Evolutionary conservation across 1,140 invertebrate genomes (phyloP).

Genomic region (Ceratoteleas bidentatus): DNA sequence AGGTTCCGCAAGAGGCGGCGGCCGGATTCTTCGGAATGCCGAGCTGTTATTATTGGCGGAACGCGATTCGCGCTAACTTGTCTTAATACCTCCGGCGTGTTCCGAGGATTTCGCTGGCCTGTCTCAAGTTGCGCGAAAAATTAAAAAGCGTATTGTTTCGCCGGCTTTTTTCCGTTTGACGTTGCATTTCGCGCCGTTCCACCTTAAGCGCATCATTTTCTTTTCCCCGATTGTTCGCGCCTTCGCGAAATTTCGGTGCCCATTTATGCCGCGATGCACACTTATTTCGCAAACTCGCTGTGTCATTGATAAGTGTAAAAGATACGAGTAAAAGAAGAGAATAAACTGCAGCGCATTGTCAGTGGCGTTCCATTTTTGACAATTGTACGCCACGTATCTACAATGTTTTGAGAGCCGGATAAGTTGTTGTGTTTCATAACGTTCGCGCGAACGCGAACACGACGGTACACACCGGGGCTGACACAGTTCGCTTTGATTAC

Average conservation of each 20-base stretch:
- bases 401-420: slow-evolving; percentile 20
- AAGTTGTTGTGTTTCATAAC: slow-evolving; percentile 22
- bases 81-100: slow-evolving; percentile 29
- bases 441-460: not conserved
- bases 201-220: too few relatives aligned
- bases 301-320: slow-evolving; percentile 26
- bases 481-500: slow-evolving; percentile 9
- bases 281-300: not conserved
- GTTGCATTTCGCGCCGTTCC: too few relatives aligned
- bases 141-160: not conserved
- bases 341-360: slow-evolving; percentile 23
- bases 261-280: too few relatives aligned
- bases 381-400: slow-evolving; percentile 28
- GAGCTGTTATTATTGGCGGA: slow-evolving; percentile 39
- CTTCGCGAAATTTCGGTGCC: too few relatives aligned
- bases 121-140: not conserved
- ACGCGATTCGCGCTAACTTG: slow-evolving; percentile 38
- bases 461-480: not conserved
- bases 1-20: slow-evolving; percentile 18
- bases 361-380: slow-evolving; percentile 31
- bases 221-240: too few relatives aligned
- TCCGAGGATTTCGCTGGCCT: slow-evolving; percentile 2
- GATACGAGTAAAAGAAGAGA: slow-evolving; percentile 22
- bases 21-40: slow-evolving; percentile 27
- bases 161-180: too few relatives aligned